Base-by-base conservation (phyloP, 2,888 invertebrate genomes). In the Spodoptera exigua region DNA sequence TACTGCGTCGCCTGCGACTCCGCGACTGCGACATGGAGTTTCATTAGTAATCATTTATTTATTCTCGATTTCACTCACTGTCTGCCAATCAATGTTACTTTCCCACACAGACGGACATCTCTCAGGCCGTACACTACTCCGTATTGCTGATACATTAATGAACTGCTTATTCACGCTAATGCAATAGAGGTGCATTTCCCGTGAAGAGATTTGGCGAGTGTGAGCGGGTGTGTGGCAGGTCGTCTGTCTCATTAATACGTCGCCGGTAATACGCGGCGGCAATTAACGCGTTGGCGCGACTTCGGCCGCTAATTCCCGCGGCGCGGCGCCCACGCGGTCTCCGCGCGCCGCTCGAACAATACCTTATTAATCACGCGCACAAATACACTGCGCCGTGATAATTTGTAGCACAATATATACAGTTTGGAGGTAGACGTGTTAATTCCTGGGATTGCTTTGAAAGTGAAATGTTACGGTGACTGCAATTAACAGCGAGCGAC, bases 241-340 rank as follows among this genome's bases (percentile, higher is more conserved):
- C 51, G 56, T 43, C 39, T 35, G 44, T 57, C 75, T 79, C 79
- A 79, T 79, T 79, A 80, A 71, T 76, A 80, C 70, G 54, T 62
- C 40, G 55, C n/a, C 68, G 78, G 74, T 79, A 80, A 81, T 74
- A 68, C 67, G 68, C 51, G 61, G 53, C 36, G 47, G 56, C 81
- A 77, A 78, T 81, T 80, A 80, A 57, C 80, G 69, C 41, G 34
- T 36, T n/a, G 59, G 51, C 59, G 63, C 69, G 76, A 81, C 57
- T 48, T 39, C 64, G 43, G 59, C 46, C 46, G 74, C 66, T 71
- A 69, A 61, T 55, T 68, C 64, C 54, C 39, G 66, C 51, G 61
- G 61, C 72, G 57, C 61, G 0, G 14, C 27, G 43, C 27, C 43
- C 55, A 11, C 34, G 12, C 52, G n/a, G 46, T 27, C 55, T 5